Evolutionary conservation across 2,888 invertebrate species (phyloP).

Genomic region (Drosophila subsilvestris): DNA sequence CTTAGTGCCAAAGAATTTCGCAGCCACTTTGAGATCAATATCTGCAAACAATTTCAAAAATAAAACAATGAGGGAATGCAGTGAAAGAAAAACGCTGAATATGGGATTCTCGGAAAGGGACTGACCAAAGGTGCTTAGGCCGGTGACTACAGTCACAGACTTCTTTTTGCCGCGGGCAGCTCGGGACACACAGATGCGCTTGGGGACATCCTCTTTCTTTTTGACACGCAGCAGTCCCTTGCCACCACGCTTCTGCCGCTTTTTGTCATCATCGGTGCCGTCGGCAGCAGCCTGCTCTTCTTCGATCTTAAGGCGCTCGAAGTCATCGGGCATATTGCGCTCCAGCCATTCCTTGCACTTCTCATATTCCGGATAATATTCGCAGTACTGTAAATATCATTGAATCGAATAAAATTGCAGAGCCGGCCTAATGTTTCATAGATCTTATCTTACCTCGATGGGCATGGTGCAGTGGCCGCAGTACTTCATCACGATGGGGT

Average conservation of each 20-base stretch:
- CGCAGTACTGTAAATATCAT: conserved; percentile 91
- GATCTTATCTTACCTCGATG: conserved; percentile 90
- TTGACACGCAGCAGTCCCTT: conserved; percentile 98
- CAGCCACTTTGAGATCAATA: conserved; percentile 98
- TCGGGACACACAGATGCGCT: conserved; percentile 92
- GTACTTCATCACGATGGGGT: conserved; percentile 93
- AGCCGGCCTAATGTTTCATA: background rate
- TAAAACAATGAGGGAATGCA: background rate
- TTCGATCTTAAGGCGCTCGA: conserved; percentile 91
- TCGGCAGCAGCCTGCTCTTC: conserved; percentile 87
- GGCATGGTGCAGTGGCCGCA: conserved; percentile 98
- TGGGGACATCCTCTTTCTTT: conserved; percentile 95
- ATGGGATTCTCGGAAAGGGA: background rate
- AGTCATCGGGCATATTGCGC: conserved; percentile 95
- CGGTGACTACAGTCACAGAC: conserved; percentile 98
- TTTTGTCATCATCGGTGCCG: conserved; percentile 95
- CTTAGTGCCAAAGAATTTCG: conserved; percentile 98
- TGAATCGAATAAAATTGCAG: background rate
- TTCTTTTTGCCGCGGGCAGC: conserved; percentile 99
- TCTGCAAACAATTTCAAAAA: conserved; percentile 86
- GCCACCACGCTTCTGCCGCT: conserved; percentile 97
- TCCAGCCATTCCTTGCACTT: conserved; percentile 99
- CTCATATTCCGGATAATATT: conserved; percentile 98
- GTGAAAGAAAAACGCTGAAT: background rate
- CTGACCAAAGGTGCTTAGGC: conserved; percentile 96